Percentiles rank a stretch among this genome's conserved stretches.
Conservation (phyloP, 2,888 invertebrate genomes). For the Philaethria dido region DNA sequence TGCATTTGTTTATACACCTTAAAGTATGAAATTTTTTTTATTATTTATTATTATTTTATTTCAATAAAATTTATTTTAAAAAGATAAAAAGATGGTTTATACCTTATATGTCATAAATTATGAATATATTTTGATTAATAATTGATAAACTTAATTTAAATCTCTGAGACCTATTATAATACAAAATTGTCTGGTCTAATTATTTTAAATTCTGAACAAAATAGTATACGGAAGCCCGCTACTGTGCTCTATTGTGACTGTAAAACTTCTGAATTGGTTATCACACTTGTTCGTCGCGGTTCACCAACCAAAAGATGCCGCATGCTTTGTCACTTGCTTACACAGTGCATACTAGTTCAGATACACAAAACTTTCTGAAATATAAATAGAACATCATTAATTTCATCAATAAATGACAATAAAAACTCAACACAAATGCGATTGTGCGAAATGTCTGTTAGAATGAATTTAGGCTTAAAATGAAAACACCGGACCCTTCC, state of each 20-base stretch:
- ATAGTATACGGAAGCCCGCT: conserved; percentile 75
- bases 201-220: conserved; percentile 46
- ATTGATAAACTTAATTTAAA: background rate
- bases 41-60: too few relatives aligned
- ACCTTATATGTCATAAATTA: too few relatives aligned
- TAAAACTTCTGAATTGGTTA: conserved; percentile 64
- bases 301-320: conserved; percentile 63
- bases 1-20: too few relatives aligned
- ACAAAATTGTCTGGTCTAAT: conserved; percentile 22
- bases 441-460: too few relatives aligned
- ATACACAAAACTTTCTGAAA: conserved; percentile 5
- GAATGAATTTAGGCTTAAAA: too few relatives aligned
- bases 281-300: conserved; percentile 71
- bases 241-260: conserved; percentile 72
- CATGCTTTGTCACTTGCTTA: conserved; percentile 65
- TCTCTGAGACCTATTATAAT: background rate
- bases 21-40: too few relatives aligned
- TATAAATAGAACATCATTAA: conserved; percentile 3
- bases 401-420: too few relatives aligned
- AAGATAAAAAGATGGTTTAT: too few relatives aligned
- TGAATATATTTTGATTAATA: too few relatives aligned
- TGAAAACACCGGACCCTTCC: too few relatives aligned
- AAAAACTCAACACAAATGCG: too few relatives aligned
- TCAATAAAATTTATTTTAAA: too few relatives aligned
- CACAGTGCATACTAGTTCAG: conserved; percentile 44